Conservation (phyloP, 2,797 vertebrate species). For the Trachurus trachurus region DNA sequence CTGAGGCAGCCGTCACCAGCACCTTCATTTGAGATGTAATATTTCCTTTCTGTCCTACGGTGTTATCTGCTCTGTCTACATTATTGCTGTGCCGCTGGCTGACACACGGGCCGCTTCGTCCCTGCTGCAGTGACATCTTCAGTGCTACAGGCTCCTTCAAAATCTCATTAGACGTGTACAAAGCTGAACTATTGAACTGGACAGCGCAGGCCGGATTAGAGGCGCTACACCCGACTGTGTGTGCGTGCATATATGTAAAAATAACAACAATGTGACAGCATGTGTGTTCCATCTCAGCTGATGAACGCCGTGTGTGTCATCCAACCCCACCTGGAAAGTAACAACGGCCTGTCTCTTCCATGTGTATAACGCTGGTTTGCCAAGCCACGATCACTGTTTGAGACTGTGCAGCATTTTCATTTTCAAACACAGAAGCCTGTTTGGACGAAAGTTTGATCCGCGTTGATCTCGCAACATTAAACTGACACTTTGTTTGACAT, state of each 20-base stretch:
- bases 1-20: constrained; percentile 55
- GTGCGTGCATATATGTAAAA: constrained; percentile 43
- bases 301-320: constrained; percentile 36
- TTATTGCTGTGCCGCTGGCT: constrained; percentile 54
- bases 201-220: constrained; percentile 58
- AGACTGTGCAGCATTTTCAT: not conserved
- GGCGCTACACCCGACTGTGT: constrained; percentile 18
- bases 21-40: constrained; percentile 56
- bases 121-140: constrained; percentile 50
- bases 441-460: constrained; percentile 5
- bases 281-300: constrained; percentile 53
- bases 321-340: constrained; percentile 50
- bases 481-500: constrained; percentile 11
- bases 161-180: constrained; percentile 79
- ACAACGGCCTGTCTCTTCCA: constrained; percentile 35
- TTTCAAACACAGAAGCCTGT: constrained; percentile 12
- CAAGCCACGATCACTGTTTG: not conserved
- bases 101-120: constrained; percentile 57
- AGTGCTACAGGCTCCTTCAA: constrained; percentile 58
- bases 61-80: constrained; percentile 57
- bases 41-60: constrained; percentile 63
- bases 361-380: not conserved
- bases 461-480: not conserved
- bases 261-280: constrained; percentile 50
- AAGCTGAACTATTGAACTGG: constrained; percentile 65